Base-by-base conservation (phyloP, 2,888 invertebrate species). In the Teinopalpus imperialis region DNA sequence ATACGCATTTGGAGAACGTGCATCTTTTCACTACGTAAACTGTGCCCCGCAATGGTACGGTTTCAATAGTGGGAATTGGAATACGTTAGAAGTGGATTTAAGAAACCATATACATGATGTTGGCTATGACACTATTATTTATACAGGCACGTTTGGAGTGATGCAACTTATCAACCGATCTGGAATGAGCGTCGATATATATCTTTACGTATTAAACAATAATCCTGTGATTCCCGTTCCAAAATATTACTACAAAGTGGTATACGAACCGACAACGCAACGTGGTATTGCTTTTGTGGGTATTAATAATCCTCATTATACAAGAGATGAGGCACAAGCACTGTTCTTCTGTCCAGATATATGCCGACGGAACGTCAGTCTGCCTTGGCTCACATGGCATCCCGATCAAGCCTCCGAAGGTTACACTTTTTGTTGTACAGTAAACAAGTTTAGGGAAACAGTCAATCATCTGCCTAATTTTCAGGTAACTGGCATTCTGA, bases 31-130 rank as follows among this genome's bases (percentile, higher is more conserved):
- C 61, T 93, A 91, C 50, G 74, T 92, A 1, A 94, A 94, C 61
- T 90, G 90, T 1, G 92, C 91, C 0, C 93, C 93, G 0, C 94
- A 94, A 49, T 94, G 93, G 93, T 90, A 90, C 10, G 82, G 82
- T 0, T 90, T 92, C 52, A 92, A 92, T 52, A 87, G 82, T 0
- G 90, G 91, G 0, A 91, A 92, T 56, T 92, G 92, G 92, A 88
- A 89, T 49, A 79, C 79, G 0, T 53, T 91, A 3, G 91, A 92
- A 63, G 73, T 74, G 0, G 82, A 87, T 51, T 62, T 89, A 1
- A 71, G 89, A 13, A 62, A 78, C 36, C 75, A 79, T 42, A 68
- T 89, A 1, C 75, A 85, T 32, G 10, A 35, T 0, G 66, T 60
- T 6, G 74, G 68, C 0, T 76, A 74, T 35, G 59, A 75, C 13